Percentiles rank a stretch among this genome's conserved stretches.
These are phyloP conservation scores for Nasonia vitripennis DNA, from an alignment of 1,140 invertebrate species.

Conservation along the genomic window DNA sequence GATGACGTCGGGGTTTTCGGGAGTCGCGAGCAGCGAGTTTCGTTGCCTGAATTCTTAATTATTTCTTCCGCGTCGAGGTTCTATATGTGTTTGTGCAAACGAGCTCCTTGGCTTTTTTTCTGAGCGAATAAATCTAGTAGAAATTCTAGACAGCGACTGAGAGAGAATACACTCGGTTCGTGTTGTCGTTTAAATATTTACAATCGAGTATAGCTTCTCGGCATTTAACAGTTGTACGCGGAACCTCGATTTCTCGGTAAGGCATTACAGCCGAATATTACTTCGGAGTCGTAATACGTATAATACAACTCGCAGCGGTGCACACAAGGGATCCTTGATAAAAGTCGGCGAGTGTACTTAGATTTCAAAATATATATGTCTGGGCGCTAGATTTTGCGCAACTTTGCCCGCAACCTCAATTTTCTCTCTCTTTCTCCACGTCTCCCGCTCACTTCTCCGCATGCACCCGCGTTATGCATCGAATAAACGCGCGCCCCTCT, in stretches of 20 bases:
- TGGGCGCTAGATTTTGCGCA: constrained; percentile 20
- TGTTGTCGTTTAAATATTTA: background rate
- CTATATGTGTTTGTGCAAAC: too few species aligned
- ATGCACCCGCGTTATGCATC: background rate
- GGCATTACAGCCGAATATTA: too few species aligned
- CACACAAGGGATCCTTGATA: background rate
- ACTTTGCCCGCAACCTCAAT: constrained; percentile 37
- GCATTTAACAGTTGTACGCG: too few species aligned
- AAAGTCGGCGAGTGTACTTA: background rate
- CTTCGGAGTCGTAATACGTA: background rate
- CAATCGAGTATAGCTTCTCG: background rate
- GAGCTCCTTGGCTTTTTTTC: background rate
- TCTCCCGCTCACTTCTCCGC: background rate
- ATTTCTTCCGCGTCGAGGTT: background rate
- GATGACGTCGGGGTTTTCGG: background rate
- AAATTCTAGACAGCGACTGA: background rate
- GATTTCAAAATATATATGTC: constrained; percentile 21
- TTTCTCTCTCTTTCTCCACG: constrained; percentile 1
- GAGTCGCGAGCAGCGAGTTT: background rate
- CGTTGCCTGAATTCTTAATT: background rate
- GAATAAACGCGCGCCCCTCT: background rate
- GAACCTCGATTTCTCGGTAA: too few species aligned
- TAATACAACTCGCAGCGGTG: background rate
- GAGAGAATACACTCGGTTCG: background rate
- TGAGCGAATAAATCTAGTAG: background rate